A percentile compares a stretch with the other conserved stretches of the same genome.
Evolutionary conservation across 2,797 vertebrate species (phyloP).

Genomic region (Micromesistius poutassou): DNA sequence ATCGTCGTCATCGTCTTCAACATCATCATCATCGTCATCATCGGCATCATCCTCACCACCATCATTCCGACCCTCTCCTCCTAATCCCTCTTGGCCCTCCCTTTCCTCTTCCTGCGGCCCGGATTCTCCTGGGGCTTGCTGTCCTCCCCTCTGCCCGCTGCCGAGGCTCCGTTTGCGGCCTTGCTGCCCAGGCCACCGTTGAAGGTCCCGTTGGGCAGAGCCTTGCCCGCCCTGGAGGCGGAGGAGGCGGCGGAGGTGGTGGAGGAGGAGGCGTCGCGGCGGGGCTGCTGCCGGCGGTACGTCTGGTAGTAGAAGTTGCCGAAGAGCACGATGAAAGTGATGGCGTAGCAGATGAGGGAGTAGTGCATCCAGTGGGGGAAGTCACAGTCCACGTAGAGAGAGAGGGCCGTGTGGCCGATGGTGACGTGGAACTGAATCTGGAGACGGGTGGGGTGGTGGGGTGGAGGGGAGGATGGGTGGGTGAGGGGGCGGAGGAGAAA

Average conservation of each 20-base stretch:
- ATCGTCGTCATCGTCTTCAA: neutral
- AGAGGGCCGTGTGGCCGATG: constrained; percentile 94
- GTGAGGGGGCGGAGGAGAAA: neutral
- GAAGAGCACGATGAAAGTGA: constrained; percentile 96
- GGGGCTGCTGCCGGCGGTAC: constrained; percentile 84
- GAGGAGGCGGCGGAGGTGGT: neutral
- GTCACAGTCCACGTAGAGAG: constrained; percentile 95
- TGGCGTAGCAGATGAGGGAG: constrained; percentile 92
- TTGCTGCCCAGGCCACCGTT: constrained; percentile 84
- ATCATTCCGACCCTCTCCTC: constrained; percentile 42
- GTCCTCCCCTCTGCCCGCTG: constrained; percentile 78
- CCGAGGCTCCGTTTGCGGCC: constrained; percentile 77
- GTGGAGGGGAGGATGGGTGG: neutral
- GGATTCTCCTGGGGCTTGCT: constrained; percentile 76
- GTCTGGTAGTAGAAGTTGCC: constrained; percentile 99
- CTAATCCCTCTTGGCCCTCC: constrained; percentile 94
- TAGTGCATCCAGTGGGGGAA: constrained; percentile 99
- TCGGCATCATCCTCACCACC: neutral
- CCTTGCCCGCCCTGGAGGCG: constrained; percentile 78
- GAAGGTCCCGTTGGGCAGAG: constrained; percentile 78
- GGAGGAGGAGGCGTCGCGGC: constrained; percentile 72
- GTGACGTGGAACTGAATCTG: constrained; percentile 98
- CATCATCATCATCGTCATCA: constrained; percentile 3
- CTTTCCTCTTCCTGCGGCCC: constrained; percentile 90
- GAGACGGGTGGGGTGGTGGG: constrained; percentile 28